Base-by-base conservation (phyloP, 2,113 vertebrate species). In the Myotis lucifugus region DNA sequence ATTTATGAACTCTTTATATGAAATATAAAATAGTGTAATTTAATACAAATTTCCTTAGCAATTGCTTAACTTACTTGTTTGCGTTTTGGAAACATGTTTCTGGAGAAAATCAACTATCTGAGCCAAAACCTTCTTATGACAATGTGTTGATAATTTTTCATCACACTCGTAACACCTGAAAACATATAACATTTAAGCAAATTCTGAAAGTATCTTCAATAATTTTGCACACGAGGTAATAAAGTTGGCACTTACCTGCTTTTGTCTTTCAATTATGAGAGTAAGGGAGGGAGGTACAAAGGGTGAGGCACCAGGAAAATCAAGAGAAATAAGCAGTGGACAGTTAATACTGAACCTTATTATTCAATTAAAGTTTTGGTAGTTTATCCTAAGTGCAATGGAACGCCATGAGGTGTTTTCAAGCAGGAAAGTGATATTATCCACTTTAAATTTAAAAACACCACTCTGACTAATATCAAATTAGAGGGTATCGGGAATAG, bases 161-260 rank as follows among this genome's bases (percentile, higher is more conserved):
- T 99, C 98, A 98, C 99, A 99, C 97, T 99, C 99, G 17, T 99
- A 99, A 98, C 99, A 99, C 99, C 99, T 99, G 96, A 97, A 98
- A 97, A 97, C 95, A 90, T 8, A 95, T 7, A 95, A 93, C 96
- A 94, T 79, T 50, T 93, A 95, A 87, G 78, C 23, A 95, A 90
- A 92, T 93, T 91, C 90, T 67, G n/a, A 94, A 81, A 95, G 23
- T 23, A 54, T 42, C 12, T 91, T 94, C 25, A 96, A 32, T 83
- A 85, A 76, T 59, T 83, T 72, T 86, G 37, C 21, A 96, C 2
- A 82, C 27, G 17, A 89, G 15, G 64, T 78, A 95, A 92, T 59
- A 91, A 93, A 92, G 27, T 59, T 86, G 56, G 6, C 19, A 87
- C 34, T 70, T 61, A 84, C 66, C 14, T 5, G 72, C 21, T 72